Percentiles rank a stretch among this genome's conserved stretches.
Evolutionary conservation across 2,797 vertebrate genomes (phyloP).

Genomic region (Heterohyrax brucei): DNA sequence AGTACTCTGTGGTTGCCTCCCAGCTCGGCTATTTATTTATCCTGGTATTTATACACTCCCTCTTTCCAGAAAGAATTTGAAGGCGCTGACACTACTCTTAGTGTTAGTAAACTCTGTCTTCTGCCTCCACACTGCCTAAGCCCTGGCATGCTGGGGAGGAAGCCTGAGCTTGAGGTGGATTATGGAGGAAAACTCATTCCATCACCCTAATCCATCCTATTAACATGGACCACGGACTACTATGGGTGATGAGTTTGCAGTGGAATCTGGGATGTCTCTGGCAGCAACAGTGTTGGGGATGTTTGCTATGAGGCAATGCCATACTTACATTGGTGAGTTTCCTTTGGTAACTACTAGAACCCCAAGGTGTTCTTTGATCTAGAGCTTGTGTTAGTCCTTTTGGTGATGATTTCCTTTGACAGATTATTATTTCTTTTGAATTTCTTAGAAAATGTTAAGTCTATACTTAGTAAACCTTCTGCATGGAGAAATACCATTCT

Average conservation of each 20-base stretch:
- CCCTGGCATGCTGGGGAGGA: background rate
- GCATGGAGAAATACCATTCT: background rate
- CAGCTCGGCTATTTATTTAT: background rate
- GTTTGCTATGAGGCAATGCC: background rate
- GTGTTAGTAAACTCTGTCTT: slow-evolving; percentile 8
- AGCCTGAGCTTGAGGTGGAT: background rate
- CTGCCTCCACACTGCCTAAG: background rate
- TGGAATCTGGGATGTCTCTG: background rate
- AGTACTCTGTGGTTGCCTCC: background rate
- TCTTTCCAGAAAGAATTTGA: slow-evolving; percentile 45
- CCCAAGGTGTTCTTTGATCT: background rate
- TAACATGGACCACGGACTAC: background rate
- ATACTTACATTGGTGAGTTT: background rate
- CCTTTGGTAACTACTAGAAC: background rate
- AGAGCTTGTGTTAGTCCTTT: slow-evolving; percentile 50
- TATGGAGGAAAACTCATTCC: background rate
- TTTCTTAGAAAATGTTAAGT: slow-evolving; percentile 16
- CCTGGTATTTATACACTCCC: background rate
- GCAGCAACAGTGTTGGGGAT: background rate
- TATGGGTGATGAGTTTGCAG: background rate
- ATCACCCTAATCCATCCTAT: background rate
- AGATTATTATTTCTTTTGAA: background rate
- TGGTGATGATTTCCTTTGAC: slow-evolving; percentile 3
- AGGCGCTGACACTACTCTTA: background rate
- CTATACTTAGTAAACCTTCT: slow-evolving; percentile 38